These are phyloP conservation scores for Barbus barbus DNA, from an alignment of 2,113 vertebrate species.

Conservation along the genomic window DNA sequence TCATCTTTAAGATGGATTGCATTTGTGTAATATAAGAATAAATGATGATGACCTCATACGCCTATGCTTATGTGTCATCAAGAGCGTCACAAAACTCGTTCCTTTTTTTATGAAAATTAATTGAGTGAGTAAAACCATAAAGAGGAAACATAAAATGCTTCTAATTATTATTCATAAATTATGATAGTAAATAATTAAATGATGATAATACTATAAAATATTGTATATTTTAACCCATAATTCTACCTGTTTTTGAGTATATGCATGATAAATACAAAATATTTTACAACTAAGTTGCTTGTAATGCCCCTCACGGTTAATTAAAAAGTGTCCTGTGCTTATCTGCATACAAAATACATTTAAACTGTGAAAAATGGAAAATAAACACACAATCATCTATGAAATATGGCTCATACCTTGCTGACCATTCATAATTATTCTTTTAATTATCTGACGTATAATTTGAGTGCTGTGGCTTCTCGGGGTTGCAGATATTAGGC, in stretches of 20 bases:
- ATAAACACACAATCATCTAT: conserved; percentile 75
- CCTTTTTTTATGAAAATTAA: background rate
- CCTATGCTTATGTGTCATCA: background rate
- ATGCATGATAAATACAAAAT: conserved; percentile 64
- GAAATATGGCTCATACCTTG: conserved; percentile 77
- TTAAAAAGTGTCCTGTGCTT: conserved; percentile 74
- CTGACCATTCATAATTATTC: conserved; percentile 78
- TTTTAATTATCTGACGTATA: conserved; percentile 78
- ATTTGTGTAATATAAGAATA: conserved; percentile 27
- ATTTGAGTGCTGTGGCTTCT: conserved; percentile 42
- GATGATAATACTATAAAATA: background rate
- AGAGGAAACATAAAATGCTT: background rate
- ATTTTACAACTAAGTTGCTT: conserved; percentile 69
- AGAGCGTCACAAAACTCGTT: background rate
- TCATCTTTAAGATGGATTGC: conserved; percentile 13
- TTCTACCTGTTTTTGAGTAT: background rate
- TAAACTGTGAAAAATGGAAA: conserved; percentile 77
- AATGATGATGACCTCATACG: background rate
- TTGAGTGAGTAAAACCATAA: background rate
- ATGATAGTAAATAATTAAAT: background rate
- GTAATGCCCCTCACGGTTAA: conserved; percentile 73
- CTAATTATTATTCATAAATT: background rate
- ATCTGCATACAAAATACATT: conserved; percentile 80
- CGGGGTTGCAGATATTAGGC: conserved; percentile 45
- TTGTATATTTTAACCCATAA: background rate